Evolutionary conservation across 2,888 invertebrate genomes (phyloP).

Genomic region (Hecatera dysodea): DNA sequence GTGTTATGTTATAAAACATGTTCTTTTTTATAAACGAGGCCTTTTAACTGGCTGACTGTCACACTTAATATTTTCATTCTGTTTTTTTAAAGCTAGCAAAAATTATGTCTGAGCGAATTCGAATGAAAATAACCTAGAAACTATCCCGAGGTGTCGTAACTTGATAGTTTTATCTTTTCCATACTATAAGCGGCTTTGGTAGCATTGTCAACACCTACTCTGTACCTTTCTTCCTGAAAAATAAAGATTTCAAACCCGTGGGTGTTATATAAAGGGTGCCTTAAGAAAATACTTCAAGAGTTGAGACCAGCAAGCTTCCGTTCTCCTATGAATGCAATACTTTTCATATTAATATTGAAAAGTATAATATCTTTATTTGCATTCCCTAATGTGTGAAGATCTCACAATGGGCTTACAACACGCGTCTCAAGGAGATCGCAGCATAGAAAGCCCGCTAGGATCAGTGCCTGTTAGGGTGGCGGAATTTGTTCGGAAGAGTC

Average conservation of each 20-base stretch:
- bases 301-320: not conserved
- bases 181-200: conserved; percentile 22
- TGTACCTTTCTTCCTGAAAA: conserved; percentile 22
- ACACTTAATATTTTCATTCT: not conserved
- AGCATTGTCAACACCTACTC: conserved; percentile 22
- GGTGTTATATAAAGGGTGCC: conserved; percentile 4
- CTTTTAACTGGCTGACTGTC: not conserved
- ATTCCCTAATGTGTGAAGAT: too few species aligned
- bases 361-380: too few species aligned
- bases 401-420: too few species aligned
- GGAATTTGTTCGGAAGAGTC: too few species aligned
- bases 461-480: too few species aligned
- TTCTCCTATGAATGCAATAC: not conserved
- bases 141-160: not conserved
- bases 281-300: not conserved
- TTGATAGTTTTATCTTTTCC: conserved; percentile 19
- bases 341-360: not conserved
- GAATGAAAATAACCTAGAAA: not conserved
- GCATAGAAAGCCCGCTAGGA: too few species aligned
- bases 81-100: too few species aligned
- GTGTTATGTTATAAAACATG: not conserved
- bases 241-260: conserved; percentile 18
- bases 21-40: not conserved
- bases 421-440: too few species aligned
- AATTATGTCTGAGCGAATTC: too few species aligned